phyloP scores from a whole-genome alignment of 2,113 vertebrate species.

The Girardinichthys multiradiatus region DNA sequence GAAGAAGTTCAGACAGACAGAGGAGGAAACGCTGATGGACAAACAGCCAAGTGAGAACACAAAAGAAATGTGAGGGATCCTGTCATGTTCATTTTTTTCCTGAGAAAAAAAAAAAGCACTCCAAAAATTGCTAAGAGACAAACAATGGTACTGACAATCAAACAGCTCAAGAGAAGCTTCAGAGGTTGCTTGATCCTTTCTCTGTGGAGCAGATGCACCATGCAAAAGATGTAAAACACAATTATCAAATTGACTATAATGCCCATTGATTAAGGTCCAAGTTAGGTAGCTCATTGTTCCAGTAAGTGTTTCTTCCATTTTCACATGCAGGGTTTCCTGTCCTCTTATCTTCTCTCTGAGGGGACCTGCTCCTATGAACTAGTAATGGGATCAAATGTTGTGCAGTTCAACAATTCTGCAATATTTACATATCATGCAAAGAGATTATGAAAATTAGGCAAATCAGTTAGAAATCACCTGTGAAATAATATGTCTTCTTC shows the following conservation, averaged over 20 bases:
- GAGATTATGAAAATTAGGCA: constrained; percentile 1
- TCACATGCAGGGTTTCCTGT: background rate
- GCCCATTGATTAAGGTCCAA: constrained; percentile 7
- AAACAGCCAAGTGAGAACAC: background rate
- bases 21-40: constrained; percentile 13
- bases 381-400: background rate
- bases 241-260: constrained; percentile 2
- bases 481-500: background rate
- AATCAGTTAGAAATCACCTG: background rate
- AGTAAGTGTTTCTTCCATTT: background rate
- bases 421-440: constrained; percentile 49
- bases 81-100: background rate
- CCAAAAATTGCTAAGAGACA: background rate
- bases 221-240: constrained; percentile 44
- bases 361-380: too few relatives aligned
- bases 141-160: constrained; percentile 33
- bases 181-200: constrained; percentile 53
- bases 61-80: accelerated
- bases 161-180: constrained; percentile 45
- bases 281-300: background rate
- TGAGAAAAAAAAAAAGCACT: background rate
- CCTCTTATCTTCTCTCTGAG: background rate
- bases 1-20: constrained; percentile 59
- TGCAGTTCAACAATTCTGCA: background rate
- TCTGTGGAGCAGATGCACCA: constrained; percentile 25